Evolutionary conservation across 2,888 invertebrate species (phyloP).

Genomic region (Tyria jacobaeae): DNA sequence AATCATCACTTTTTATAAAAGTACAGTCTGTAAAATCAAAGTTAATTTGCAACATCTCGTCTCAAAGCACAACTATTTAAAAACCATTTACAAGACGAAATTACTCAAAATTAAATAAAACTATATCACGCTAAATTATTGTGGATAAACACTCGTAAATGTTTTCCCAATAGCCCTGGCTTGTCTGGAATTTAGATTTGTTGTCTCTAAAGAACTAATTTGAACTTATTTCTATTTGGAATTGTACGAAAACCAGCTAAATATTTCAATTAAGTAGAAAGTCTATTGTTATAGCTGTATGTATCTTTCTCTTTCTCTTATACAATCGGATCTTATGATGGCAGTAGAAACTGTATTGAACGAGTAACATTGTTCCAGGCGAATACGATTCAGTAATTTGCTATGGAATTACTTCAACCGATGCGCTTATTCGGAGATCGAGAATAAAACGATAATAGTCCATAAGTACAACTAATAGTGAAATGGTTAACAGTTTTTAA

Average conservation of each 20-base stretch:
- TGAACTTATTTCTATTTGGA: background rate
- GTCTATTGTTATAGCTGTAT: background rate
- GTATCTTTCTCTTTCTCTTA: background rate
- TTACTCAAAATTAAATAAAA: too few relatives aligned
- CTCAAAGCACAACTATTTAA: too few relatives aligned
- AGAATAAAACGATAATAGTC: conserved; percentile 5
- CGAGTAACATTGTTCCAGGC: conserved; percentile 34
- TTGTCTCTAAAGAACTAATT: background rate
- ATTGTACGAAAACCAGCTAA: background rate
- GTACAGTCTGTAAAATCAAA: too few relatives aligned
- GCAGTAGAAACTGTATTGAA: conserved; percentile 23
- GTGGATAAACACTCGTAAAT: background rate
- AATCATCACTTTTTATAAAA: too few relatives aligned
- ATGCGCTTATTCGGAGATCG: conserved; percentile 24
- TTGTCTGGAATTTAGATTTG: background rate
- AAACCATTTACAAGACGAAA: too few relatives aligned
- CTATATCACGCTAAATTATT: too few relatives aligned
- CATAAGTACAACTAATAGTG: background rate
- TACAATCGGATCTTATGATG: conserved; percentile 16
- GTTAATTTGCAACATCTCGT: too few relatives aligned
- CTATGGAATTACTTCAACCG: conserved; percentile 33
- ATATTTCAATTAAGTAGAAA: conserved; percentile 1
- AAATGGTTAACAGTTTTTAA: background rate
- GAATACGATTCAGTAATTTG: conserved; percentile 29
- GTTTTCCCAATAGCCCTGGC: background rate